Conservation (phyloP, 2,888 invertebrate species). For the Troides oblongomaculatus region DNA sequence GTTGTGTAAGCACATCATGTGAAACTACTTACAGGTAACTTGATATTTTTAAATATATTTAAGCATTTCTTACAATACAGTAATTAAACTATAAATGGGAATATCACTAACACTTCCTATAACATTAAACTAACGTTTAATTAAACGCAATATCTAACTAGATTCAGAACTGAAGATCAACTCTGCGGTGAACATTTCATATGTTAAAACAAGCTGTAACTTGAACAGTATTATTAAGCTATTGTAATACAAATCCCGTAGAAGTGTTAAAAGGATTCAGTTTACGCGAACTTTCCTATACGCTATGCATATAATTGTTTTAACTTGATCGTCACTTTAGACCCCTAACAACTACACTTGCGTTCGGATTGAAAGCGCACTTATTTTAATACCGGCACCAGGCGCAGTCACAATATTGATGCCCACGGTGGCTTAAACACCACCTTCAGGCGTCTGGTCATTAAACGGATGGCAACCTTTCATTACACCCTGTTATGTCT, state of each 20-base stretch:
- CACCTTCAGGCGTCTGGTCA: constrained; percentile 34
- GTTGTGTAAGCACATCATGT: neutral
- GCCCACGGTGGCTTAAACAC: constrained; percentile 32
- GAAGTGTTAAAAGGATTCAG: neutral
- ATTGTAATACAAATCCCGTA: neutral
- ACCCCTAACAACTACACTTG: constrained; percentile 20
- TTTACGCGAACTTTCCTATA: neutral
- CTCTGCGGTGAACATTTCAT: neutral
- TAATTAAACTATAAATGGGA: neutral
- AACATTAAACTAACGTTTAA: neutral
- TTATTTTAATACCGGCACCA: constrained; percentile 22
- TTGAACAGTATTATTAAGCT: no score
- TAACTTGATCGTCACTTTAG: neutral
- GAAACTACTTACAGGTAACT: neutral
- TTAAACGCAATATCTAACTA: neutral
- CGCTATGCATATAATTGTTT: neutral
- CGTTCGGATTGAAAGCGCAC: constrained; percentile 17
- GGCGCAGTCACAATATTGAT: constrained; percentile 27
- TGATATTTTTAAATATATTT: neutral
- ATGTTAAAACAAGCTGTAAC: no score
- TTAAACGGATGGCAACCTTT: constrained; percentile 32
- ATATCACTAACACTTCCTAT: neutral
- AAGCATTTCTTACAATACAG: neutral
- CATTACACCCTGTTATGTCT: constrained; percentile 33
- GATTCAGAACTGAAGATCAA: neutral